These are phyloP conservation scores for Mimachlamys varia DNA, from an alignment of 2,888 invertebrate genomes.

Conservation along the genomic window DNA sequence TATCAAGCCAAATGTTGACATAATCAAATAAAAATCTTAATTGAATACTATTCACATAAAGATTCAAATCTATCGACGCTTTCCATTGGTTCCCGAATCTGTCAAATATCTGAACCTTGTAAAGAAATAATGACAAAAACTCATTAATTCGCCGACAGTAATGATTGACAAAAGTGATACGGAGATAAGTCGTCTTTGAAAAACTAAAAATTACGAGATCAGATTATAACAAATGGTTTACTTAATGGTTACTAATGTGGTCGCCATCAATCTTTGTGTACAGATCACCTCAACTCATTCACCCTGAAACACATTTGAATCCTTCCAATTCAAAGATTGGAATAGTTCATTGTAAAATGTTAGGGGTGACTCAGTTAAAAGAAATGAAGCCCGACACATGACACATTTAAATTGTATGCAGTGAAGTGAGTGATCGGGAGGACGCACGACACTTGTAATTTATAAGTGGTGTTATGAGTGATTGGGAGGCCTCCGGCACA, in stretches of 20 bases:
- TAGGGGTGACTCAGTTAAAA: no score
- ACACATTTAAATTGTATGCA: no score
- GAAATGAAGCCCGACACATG: no score
- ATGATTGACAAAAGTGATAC: neutral
- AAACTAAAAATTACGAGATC: neutral
- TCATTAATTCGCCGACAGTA: neutral
- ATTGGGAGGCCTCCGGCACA: no score
- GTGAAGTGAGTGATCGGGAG: no score
- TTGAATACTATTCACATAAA: neutral
- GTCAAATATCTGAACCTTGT: neutral
- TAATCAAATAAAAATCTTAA: slow-evolving; percentile 22
- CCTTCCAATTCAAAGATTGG: no score
- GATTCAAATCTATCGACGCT: neutral
- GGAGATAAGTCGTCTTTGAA: neutral
- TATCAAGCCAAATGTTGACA: neutral
- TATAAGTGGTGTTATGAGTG: no score
- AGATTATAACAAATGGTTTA: neutral
- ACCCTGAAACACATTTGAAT: no score
- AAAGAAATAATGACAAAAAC: neutral
- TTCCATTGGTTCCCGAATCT: neutral
- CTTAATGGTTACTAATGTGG: neutral
- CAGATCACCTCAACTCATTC: neutral
- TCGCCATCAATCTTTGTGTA: neutral
- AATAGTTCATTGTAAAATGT: no score
- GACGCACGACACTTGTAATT: neutral